Evolutionary conservation across 2,888 invertebrate genomes (phyloP).

Genomic region (Bombylius discolor): DNA sequence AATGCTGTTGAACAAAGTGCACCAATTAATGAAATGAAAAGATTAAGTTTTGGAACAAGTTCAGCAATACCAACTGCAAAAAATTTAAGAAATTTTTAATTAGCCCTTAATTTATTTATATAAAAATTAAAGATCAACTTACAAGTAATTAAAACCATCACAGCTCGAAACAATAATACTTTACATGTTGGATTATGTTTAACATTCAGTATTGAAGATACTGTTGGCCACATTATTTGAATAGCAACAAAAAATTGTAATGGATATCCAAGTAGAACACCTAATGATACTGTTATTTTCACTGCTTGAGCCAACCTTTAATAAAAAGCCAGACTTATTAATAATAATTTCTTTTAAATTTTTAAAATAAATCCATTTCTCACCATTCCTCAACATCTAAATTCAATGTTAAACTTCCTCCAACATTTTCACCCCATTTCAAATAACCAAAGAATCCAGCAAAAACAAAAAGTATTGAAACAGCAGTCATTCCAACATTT

Average conservation of each 20-base stretch:
- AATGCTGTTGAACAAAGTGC: conserved; percentile 79
- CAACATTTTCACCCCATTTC: conserved; percentile 68
- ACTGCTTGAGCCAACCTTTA: conserved; percentile 68
- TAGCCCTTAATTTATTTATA: too few relatives aligned
- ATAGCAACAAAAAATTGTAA: conserved; percentile 93
- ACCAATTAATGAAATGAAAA: conserved; percentile 85
- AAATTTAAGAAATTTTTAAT: conserved; percentile 9
- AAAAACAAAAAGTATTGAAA: conserved; percentile 61
- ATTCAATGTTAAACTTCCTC: conserved; percentile 81
- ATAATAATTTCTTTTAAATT: neutral
- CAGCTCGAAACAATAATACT: conserved; percentile 58
- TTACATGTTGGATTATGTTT: conserved; percentile 43
- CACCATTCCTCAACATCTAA: conserved; percentile 39
- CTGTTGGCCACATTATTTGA: conserved; percentile 71
- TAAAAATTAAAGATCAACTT: conserved; percentile 37
- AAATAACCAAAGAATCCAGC: conserved; percentile 82
- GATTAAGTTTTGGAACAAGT: conserved; percentile 67
- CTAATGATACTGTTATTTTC: conserved; percentile 68
- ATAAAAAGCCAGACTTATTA: conserved; percentile 9
- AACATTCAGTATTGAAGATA: conserved; percentile 43
- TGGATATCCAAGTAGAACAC: conserved; percentile 81
- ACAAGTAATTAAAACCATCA: conserved; percentile 72
- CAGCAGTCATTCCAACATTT: conserved; percentile 76
- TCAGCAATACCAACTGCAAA: conserved; percentile 70
- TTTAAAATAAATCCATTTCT: neutral